phyloP scores from a whole-genome alignment of 2,797 vertebrate species.

The Sebastiscus albofasciatus region DNA sequence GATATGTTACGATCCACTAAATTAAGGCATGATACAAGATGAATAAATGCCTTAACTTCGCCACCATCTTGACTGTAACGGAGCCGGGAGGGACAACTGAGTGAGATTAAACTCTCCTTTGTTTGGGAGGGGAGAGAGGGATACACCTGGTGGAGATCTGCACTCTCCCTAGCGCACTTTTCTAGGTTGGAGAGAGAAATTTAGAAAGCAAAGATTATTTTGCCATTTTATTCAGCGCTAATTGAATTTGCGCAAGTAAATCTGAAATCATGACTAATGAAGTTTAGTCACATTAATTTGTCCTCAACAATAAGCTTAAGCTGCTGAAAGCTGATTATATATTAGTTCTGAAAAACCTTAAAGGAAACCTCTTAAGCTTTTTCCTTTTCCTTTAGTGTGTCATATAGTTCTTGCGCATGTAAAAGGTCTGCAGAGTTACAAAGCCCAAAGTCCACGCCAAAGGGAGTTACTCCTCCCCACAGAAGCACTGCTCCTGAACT shows the following conservation, averaged over 20 bases:
- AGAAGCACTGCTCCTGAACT: too few species aligned
- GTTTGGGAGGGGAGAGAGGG: background rate
- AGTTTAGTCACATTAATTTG: background rate
- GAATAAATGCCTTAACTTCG: background rate
- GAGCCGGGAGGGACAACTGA: background rate
- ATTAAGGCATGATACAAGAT: background rate
- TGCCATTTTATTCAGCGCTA: background rate
- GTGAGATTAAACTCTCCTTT: background rate
- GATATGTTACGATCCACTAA: background rate
- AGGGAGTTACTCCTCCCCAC: too few species aligned
- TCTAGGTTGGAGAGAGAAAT: background rate
- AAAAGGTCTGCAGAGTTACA: too few species aligned
- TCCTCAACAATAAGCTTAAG: conserved; percentile 1
- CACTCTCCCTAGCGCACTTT: background rate
- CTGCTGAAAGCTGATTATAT: conserved; percentile 11
- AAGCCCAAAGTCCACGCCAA: too few species aligned
- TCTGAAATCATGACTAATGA: background rate
- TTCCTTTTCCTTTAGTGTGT: too few species aligned
- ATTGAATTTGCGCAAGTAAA: background rate
- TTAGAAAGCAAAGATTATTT: background rate
- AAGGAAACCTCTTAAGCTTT: background rate
- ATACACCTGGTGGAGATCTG: background rate
- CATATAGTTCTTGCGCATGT: too few species aligned
- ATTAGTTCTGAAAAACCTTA: background rate
- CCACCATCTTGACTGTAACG: background rate